Conservation (phyloP, 2,113 vertebrate genomes). For the Coregonus clupeaformis region DNA sequence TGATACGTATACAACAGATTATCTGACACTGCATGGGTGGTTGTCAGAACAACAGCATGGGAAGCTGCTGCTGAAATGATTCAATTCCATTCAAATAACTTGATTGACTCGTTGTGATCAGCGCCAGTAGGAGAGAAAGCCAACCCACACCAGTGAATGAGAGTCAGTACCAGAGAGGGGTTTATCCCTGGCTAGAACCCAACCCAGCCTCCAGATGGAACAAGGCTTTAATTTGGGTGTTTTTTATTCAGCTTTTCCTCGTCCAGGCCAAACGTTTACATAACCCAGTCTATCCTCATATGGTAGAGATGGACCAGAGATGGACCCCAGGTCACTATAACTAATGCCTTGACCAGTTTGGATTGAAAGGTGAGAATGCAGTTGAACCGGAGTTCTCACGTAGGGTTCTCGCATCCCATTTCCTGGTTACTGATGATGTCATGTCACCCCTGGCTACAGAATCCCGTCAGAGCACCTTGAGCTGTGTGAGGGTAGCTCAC, state of each 20-base stretch:
- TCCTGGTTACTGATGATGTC: background rate
- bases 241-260: conserved; percentile 51
- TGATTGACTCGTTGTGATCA: background rate
- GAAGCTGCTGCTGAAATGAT: background rate
- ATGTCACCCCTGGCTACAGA: background rate
- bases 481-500: background rate
- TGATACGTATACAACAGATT: background rate
- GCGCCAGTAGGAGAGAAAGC: background rate
- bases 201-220: conserved; percentile 21
- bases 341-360: background rate
- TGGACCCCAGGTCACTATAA: background rate
- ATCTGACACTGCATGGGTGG: too few relatives aligned
- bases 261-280: background rate
- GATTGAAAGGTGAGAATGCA: conserved; percentile 30
- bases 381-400: conserved; percentile 7
- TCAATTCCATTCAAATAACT: background rate
- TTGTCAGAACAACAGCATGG: background rate
- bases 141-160: background rate
- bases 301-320: background rate
- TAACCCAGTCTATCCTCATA: background rate
- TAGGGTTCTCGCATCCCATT: background rate
- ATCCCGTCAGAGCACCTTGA: background rate
- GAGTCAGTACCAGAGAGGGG: background rate
- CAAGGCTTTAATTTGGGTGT: conserved; percentile 4
- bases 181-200: background rate